Evolutionary conservation across 2,113 vertebrate species (phyloP).

Genomic region (Rhombomys opimus): DNA sequence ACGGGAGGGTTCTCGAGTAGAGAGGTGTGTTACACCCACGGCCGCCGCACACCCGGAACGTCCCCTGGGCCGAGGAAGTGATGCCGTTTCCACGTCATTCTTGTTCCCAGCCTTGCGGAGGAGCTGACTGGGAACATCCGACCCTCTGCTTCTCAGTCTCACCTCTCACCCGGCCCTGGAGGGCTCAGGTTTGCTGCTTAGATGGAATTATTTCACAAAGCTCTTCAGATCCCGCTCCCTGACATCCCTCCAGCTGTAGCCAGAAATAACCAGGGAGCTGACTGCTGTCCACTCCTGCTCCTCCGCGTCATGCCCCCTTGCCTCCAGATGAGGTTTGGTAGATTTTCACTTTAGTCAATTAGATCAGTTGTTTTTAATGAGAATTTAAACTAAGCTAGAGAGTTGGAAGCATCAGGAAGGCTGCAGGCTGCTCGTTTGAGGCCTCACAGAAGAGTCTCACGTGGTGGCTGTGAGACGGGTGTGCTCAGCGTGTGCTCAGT

Average conservation of each 20-base stretch:
- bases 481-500: accelerated
- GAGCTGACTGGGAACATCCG: not conserved
- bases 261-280: not conserved
- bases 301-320: not conserved
- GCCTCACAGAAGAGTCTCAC: not conserved
- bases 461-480: not conserved
- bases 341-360: constrained; percentile 57
- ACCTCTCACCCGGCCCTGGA: not conserved
- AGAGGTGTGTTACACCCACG: not conserved
- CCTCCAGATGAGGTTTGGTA: not conserved
- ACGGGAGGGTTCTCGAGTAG: not conserved
- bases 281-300: not conserved
- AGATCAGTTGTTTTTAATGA: constrained; percentile 54
- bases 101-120: not conserved
- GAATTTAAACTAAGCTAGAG: constrained; percentile 53
- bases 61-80: not conserved
- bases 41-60: not conserved
- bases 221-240: not conserved
- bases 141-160: not conserved
- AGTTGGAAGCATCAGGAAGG: not conserved
- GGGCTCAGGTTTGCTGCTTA: not conserved
- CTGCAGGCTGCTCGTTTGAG: not conserved
- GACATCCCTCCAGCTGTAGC: constrained; percentile 20
- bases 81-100: not conserved
- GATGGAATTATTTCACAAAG: not conserved